Evolutionary conservation across 1,140 invertebrate genomes (phyloP).

Genomic region (Drosophila burlai): DNA sequence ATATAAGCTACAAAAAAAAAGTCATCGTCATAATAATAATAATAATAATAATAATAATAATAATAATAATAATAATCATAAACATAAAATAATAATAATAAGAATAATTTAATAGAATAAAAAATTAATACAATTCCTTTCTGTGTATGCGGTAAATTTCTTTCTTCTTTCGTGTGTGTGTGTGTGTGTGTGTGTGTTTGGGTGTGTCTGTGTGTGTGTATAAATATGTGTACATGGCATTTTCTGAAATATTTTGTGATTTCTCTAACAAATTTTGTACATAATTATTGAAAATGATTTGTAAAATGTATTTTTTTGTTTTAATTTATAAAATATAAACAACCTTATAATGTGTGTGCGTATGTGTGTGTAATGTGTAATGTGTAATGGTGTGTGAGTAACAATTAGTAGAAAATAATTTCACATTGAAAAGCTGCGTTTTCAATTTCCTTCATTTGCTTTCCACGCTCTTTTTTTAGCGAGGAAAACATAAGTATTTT

Average conservation of each 20-base stretch:
- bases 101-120: constrained; percentile 84
- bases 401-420: constrained; percentile 82
- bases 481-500: constrained; percentile 58
- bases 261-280: constrained; percentile 59
- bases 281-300: constrained; percentile 45
- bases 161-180: constrained; percentile 27
- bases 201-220: constrained; percentile 34
- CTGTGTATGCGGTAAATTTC: constrained; percentile 41
- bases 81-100: constrained; percentile 82
- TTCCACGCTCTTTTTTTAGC: constrained; percentile 3
- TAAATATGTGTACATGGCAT: constrained; percentile 77
- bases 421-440: constrained; percentile 67
- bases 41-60: neutral
- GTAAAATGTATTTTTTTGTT: constrained; percentile 29
- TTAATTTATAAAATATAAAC: constrained; percentile 22
- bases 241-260: constrained; percentile 43
- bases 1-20: constrained; percentile 71
- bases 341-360: constrained; percentile 39
- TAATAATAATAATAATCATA: constrained; percentile 68
- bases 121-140: constrained; percentile 82
- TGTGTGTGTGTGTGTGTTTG: constrained; percentile 33
- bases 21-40: constrained; percentile 50
- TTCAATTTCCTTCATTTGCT: constrained; percentile 49
- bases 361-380: constrained; percentile 15
- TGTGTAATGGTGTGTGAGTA: constrained; percentile 60